Evolutionary conservation across 2,113 vertebrate species (phyloP).

Genomic region (Tragelaphus buxtoni): DNA sequence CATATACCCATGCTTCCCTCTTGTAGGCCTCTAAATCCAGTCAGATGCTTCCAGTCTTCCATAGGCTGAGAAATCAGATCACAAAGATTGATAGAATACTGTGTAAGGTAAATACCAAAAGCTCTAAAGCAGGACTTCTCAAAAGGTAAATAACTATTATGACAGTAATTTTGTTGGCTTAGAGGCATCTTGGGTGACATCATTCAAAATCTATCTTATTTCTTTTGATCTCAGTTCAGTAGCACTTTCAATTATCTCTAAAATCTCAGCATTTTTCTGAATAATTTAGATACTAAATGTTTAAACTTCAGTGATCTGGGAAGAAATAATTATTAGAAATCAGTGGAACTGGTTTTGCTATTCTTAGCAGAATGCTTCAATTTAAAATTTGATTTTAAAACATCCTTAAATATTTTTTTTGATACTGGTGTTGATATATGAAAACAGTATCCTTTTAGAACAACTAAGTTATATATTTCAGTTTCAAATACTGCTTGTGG

Average conservation of each 20-base stretch:
- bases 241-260: slow-evolving; percentile 10
- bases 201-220: neutral
- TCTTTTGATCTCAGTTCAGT: slow-evolving; percentile 20
- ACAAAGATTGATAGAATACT: neutral
- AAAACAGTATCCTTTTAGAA: slow-evolving; percentile 25
- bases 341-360: neutral
- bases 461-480: neutral
- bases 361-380: neutral
- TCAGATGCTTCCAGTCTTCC: neutral
- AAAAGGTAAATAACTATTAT: neutral
- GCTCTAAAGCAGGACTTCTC: neutral
- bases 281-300: slow-evolving; percentile 23
- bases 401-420: neutral
- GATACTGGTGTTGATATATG: neutral
- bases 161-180: neutral
- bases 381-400: slow-evolving; percentile 31
- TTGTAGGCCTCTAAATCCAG: neutral
- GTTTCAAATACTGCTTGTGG: neutral
- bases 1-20: neutral
- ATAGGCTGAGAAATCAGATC: neutral
- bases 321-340: slow-evolving; percentile 10
- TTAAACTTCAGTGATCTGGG: neutral
- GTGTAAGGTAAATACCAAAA: neutral
- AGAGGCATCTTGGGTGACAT: neutral
- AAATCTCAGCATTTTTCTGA: slow-evolving; percentile 33